Base-by-base conservation (phyloP, 2,113 vertebrate genomes). In the Arvicanthis niloticus region DNA sequence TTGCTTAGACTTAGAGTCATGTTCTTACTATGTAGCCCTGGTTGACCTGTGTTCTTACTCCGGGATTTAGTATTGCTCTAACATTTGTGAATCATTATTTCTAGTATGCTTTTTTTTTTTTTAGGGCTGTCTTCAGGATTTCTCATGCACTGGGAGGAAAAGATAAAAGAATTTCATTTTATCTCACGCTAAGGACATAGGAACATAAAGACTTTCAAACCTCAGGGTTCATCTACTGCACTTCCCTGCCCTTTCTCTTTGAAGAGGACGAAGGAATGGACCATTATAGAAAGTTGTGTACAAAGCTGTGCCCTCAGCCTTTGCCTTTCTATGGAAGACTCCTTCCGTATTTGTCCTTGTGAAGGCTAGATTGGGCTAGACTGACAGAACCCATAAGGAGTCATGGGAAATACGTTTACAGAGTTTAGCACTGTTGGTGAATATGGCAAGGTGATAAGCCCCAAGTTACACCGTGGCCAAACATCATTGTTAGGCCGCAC, bases 401-500 rank as follows among this genome's bases (percentile, higher is more conserved):
- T 96, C 73, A 72, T 17, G 19, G 56, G 68, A 96, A 94, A 2
- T 67, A 73, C 5, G 16, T 96, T 91, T 91, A 51, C 77, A 72
- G 88, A 86, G 67, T 72, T 94, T 88, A 93, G 62, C 4, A 15
- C 92, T 31, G 78, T 76, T 94, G 68, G 42, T 65, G 62, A 90
- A 87, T 88, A 53, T 26, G 91, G 7, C 15, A 19, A 86, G 29
- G 86, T 89, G 68, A 68, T 48, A 95, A 67, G 62, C n/a, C 40
- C 9, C 9, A 78, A 80, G 19, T 37, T 56, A n/a, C 51, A 60
- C 7, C 42, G 68, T 73, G 91, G 40, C 77, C 31, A 73, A 34
- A 67, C 22, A 7, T 86, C 76, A 29, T 91, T 88, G 72, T 17
- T 51, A 90, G 76, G 87, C 22, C 45, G 6, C 12, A 56, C 88